Conservation (phyloP, 2,888 invertebrate genomes). For the Syrista parreyssii region DNA sequence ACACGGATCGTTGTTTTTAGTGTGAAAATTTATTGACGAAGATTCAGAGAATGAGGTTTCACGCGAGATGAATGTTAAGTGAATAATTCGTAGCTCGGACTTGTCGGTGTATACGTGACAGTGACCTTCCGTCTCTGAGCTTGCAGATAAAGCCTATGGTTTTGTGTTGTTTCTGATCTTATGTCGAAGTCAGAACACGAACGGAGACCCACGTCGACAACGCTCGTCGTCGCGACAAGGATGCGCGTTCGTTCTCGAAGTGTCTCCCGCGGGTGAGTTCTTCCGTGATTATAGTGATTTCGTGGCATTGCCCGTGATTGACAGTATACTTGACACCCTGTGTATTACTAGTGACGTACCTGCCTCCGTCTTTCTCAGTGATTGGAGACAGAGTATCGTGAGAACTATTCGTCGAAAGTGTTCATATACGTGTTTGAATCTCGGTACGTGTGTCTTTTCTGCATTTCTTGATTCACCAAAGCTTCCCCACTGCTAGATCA, state of each 20-base stretch:
- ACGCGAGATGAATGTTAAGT: not conserved
- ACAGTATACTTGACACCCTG: not conserved
- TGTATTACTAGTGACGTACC: not conserved
- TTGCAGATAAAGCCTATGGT: not conserved
- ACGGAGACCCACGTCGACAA: not conserved
- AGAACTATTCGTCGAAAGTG: not conserved
- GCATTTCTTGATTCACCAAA: not conserved
- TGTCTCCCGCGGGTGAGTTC: not conserved
- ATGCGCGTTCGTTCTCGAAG: not conserved
- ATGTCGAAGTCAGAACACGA: not conserved
- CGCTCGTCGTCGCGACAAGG: not conserved
- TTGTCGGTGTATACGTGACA: not conserved
- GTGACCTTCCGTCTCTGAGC: not conserved
- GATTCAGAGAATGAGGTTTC: not conserved
- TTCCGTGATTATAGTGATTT: not conserved
- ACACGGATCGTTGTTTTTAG: not conserved
- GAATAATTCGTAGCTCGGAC: not conserved
- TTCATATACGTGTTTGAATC: not conserved
- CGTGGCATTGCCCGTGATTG: not conserved
- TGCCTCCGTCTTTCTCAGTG: not conserved
- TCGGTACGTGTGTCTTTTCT: not conserved
- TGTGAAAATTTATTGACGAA: not conserved
- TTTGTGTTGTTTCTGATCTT: not conserved
- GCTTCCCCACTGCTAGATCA: not conserved
- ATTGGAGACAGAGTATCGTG: not conserved